phyloP scores from a whole-genome alignment of 1,140 invertebrate genomes.

The Lepidotrigona ventralis region DNA sequence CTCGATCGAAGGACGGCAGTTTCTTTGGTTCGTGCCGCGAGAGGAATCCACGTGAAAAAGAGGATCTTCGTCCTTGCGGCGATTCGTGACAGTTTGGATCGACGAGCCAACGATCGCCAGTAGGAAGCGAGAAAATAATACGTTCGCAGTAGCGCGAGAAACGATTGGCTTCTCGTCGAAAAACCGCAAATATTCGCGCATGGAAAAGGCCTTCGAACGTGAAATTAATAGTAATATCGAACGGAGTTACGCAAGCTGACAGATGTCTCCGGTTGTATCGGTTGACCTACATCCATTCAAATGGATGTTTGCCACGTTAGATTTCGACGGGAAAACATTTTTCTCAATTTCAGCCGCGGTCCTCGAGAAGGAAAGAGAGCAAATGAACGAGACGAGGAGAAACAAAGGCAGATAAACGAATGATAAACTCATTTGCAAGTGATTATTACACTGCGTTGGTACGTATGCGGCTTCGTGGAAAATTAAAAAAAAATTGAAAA shows the following conservation, averaged over 20 bases:
- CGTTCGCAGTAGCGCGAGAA: slow-evolving; percentile 33
- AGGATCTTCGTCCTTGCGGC: slow-evolving; percentile 15
- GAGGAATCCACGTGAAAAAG: neutral
- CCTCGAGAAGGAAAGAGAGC: too few relatives aligned
- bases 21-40: neutral
- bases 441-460: too few relatives aligned
- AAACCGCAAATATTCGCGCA: slow-evolving; percentile 53
- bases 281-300: slow-evolving; percentile 35
- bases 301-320: neutral
- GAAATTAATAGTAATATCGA: slow-evolving; percentile 51
- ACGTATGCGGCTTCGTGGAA: neutral
- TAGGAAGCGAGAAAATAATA: slow-evolving; percentile 49
- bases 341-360: accelerated
- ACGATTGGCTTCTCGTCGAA: neutral
- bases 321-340: too few relatives aligned
- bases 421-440: too few relatives aligned
- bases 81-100: slow-evolving; percentile 44
- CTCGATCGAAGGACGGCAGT: neutral
- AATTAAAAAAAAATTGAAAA: neutral
- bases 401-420: neutral
- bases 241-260: slow-evolving; percentile 44
- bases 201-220: slow-evolving; percentile 37
- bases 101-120: slow-evolving; percentile 18
- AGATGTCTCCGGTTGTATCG: slow-evolving; percentile 38
- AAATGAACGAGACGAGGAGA: neutral